A percentile compares a stretch with the other conserved stretches of the same genome.
phyloP scores from a whole-genome alignment of 1,140 invertebrate species.

The Mya arenaria region DNA sequence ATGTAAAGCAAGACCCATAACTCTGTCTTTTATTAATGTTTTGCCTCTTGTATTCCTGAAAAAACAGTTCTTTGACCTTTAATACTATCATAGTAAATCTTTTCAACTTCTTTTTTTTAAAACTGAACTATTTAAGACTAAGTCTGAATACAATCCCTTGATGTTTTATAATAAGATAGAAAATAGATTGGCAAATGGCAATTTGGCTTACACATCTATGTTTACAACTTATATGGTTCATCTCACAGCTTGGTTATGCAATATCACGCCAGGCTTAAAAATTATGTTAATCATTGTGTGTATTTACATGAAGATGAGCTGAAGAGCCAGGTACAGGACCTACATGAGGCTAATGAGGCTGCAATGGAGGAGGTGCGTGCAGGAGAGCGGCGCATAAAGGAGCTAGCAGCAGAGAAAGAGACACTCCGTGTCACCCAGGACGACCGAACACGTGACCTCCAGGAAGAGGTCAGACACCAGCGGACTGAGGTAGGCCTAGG shows the following conservation, averaged over 20 bases:
- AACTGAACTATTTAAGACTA: neutral
- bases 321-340: conserved; percentile 45
- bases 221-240: too few species aligned
- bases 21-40: too few species aligned
- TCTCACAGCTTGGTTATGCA: too few species aligned
- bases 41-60: too few species aligned
- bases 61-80: too few species aligned
- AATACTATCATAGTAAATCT: too few species aligned
- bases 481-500: conserved; percentile 27
- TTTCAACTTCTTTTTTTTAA: too few species aligned
- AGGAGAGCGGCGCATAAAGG: conserved; percentile 27
- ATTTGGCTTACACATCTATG: neutral
- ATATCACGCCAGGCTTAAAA: neutral
- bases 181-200: neutral
- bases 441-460: neutral
- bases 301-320: conserved; percentile 45
- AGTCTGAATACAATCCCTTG: neutral
- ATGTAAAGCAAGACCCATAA: too few species aligned
- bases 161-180: neutral
- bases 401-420: conserved; percentile 51
- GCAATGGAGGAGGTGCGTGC: conserved; percentile 10
- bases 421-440: neutral
- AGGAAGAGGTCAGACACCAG: conserved; percentile 39
- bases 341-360: conserved; percentile 41
- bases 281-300: neutral